These are phyloP conservation scores for Drosophila tanythrix DNA, from an alignment of 2,888 invertebrate species.

Conservation along the genomic window DNA sequence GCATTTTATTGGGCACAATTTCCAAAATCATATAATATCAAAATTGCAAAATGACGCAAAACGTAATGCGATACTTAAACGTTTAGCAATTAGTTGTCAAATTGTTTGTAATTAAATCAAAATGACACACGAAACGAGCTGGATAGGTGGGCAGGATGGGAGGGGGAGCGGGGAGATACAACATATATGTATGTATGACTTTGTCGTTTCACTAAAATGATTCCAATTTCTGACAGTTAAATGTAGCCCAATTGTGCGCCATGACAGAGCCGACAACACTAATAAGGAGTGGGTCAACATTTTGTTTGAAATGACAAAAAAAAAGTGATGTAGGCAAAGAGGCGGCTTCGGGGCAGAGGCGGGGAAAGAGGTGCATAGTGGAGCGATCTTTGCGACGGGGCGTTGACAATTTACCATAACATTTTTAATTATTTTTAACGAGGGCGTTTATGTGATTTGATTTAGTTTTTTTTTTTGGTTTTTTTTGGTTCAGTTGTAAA, in stretches of 20 bases:
- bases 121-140: conserved; percentile 66
- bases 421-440: conserved; percentile 77
- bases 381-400: conserved; percentile 44
- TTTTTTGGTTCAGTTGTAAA: conserved; percentile 23
- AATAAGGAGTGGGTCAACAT: conserved; percentile 61
- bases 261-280: conserved; percentile 57
- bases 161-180: not conserved
- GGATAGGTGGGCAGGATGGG: not conserved
- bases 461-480: conserved; percentile 25
- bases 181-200: conserved; percentile 55
- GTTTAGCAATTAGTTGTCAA: conserved; percentile 80
- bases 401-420: conserved; percentile 78
- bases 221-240: conserved; percentile 69
- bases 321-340: conserved; percentile 9
- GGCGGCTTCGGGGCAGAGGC: not conserved
- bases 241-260: conserved; percentile 68
- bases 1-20: conserved; percentile 70
- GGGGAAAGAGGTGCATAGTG: not conserved
- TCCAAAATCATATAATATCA: conserved; percentile 65
- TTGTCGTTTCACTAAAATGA: conserved; percentile 73
- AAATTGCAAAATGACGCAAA: conserved; percentile 79
- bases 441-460: conserved; percentile 76
- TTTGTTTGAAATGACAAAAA: conserved; percentile 21
- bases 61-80: conserved; percentile 78
- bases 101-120: conserved; percentile 81